Conservation (phyloP, 2,888 invertebrate species). For the Abrostola triplasia region DNA sequence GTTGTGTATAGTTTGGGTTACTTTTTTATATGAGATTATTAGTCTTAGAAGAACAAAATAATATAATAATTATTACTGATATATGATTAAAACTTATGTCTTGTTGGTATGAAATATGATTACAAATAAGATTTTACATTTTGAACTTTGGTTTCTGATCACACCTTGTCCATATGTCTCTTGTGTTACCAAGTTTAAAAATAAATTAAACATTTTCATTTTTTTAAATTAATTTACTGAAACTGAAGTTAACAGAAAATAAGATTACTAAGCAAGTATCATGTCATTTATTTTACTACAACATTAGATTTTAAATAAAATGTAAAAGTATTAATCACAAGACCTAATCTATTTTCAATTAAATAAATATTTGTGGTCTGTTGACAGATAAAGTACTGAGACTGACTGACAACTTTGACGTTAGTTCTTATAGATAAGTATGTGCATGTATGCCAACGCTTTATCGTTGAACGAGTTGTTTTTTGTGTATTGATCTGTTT, state of each 20-base stretch:
- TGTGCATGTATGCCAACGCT: constrained; percentile 52
- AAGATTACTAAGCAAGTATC: too few species aligned
- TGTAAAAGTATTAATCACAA: background rate
- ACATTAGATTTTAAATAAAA: too few species aligned
- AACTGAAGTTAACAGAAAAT: background rate
- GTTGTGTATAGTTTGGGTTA: background rate
- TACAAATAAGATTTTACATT: too few species aligned
- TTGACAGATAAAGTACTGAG: background rate
- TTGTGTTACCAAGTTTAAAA: constrained; percentile 25
- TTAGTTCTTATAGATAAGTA: constrained; percentile 19
- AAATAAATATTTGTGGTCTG: background rate
- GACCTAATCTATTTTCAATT: background rate
- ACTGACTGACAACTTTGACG: constrained; percentile 19
- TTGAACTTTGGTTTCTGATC: constrained; percentile 28
- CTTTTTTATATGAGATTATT: background rate
- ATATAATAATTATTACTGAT: too few species aligned
- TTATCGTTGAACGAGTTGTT: constrained; percentile 62
- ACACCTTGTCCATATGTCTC: constrained; percentile 15
- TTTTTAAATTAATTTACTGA: background rate
- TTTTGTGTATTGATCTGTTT: constrained; percentile 69
- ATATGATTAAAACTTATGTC: too few species aligned
- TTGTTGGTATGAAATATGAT: too few species aligned
- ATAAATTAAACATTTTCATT: background rate
- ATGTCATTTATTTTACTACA: too few species aligned
- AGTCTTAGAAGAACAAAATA: background rate